Evolutionary conservation across 2,113 vertebrate species (phyloP).

Genomic region (Sylvia atricapilla): DNA sequence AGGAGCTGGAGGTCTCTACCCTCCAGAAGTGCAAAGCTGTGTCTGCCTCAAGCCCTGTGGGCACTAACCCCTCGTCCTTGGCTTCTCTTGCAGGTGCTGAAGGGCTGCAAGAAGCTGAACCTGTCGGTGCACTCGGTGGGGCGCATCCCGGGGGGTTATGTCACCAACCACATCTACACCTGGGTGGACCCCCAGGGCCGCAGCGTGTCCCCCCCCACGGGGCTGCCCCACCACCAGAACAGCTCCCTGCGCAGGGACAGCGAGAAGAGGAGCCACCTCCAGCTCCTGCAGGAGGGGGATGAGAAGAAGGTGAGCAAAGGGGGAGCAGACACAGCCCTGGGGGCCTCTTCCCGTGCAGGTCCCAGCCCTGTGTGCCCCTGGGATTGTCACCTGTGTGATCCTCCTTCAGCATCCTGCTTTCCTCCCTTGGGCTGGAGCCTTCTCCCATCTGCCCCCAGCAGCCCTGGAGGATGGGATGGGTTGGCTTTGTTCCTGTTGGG

Average conservation of each 20-base stretch:
- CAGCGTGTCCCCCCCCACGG: slow-evolving; percentile 85
- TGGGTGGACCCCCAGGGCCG: slow-evolving; percentile 96
- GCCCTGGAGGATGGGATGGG: neutral
- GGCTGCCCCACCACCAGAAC: slow-evolving; percentile 80
- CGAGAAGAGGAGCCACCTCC: slow-evolving; percentile 87
- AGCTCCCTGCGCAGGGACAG: slow-evolving; percentile 77
- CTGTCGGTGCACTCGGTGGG: slow-evolving; percentile 90
- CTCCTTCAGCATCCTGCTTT: neutral
- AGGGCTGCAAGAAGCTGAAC: slow-evolving; percentile 93
- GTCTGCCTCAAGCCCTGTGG: neutral
- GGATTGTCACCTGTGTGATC: rapidly evolving
- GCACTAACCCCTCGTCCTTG: neutral
- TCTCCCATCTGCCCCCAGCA: neutral
- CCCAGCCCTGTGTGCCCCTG: rapidly evolving
- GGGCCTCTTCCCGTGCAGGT: rapidly evolving
- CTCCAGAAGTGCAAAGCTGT: neutral
- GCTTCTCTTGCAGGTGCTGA: slow-evolving; percentile 81
- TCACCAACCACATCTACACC: slow-evolving; percentile 97
- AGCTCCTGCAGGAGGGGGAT: slow-evolving; percentile 90
- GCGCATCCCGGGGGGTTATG: slow-evolving; percentile 89
- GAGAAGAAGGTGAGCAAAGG: slow-evolving; percentile 90
- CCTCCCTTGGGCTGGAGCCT: neutral
- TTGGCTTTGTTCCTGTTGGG: neutral
- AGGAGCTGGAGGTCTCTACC: neutral
- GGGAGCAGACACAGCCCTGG: neutral